These are phyloP conservation scores for Lasioglossum pauxillum DNA, from an alignment of 2,888 invertebrate genomes.

Conservation along the genomic window DNA sequence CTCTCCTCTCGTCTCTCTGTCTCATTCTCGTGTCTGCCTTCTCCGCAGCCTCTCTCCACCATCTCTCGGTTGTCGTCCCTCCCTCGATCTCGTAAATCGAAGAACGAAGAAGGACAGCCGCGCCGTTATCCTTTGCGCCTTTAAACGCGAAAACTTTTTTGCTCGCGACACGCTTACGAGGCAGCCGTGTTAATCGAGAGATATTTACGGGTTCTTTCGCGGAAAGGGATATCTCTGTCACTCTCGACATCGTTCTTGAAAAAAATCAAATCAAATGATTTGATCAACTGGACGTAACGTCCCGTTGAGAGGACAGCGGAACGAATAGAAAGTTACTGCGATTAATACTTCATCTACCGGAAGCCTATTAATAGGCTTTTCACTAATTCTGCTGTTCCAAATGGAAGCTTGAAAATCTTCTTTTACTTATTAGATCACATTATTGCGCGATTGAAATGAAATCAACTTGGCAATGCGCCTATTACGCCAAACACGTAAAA, in stretches of 20 bases:
- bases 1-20: constrained; percentile 31
- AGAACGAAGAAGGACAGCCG: constrained; percentile 30
- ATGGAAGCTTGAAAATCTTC: neutral
- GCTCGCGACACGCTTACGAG: constrained; percentile 22
- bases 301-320: neutral
- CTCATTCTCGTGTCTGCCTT: constrained; percentile 12
- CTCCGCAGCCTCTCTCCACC: neutral
- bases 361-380: neutral
- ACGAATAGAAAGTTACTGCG: neutral
- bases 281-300: neutral
- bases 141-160: constrained; percentile 43
- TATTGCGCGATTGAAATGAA: no score
- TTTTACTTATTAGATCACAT: neutral
- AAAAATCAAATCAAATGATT: neutral
- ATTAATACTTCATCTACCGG: neutral
- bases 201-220: constrained; percentile 18
- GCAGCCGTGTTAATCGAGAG: constrained; percentile 32
- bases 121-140: constrained; percentile 42
- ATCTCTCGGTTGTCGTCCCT: constrained; percentile 15
- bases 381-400: neutral
- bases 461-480: no score
- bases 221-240: neutral
- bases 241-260: neutral
- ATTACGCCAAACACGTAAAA: no score
- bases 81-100: constrained; percentile 53